phyloP scores from a whole-genome alignment of 2,113 vertebrate genomes.

The Microtus ochrogaster region DNA sequence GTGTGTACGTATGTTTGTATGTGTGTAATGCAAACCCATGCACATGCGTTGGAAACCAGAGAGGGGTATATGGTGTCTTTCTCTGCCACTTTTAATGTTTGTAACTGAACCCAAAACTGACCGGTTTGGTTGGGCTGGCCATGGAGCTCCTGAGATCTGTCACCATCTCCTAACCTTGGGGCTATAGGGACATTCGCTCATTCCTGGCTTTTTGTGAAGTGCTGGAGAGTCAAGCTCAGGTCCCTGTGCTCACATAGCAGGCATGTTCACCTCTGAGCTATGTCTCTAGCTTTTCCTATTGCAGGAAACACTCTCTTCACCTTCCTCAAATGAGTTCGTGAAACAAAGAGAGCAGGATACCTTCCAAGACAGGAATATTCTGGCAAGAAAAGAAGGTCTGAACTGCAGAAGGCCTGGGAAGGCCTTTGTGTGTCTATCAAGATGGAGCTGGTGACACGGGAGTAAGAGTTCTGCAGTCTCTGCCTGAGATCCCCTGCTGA shows the following conservation, averaged over 20 bases:
- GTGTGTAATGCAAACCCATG: background rate
- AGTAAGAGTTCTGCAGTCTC: background rate
- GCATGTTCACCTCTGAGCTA: background rate
- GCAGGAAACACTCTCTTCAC: background rate
- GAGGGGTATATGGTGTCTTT: background rate
- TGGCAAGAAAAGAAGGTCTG: background rate
- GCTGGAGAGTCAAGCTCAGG: background rate
- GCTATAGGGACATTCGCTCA: fast-evolving
- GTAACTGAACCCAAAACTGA: background rate
- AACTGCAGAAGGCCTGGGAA: background rate
- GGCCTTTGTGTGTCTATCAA: background rate
- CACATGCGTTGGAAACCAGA: background rate
- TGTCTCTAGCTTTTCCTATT: background rate
- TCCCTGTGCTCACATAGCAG: no score
- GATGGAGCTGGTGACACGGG: background rate
- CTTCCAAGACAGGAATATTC: conserved; percentile 10
- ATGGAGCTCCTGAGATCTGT: background rate
- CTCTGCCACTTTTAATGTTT: background rate
- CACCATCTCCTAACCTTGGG: background rate
- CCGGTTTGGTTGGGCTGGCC: background rate
- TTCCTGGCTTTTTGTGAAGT: background rate
- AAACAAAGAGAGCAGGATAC: background rate
- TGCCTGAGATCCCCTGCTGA: background rate
- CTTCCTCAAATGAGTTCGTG: background rate
- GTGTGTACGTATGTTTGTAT: background rate